These are phyloP conservation scores for Netta rufina DNA, from an alignment of 2,797 vertebrate genomes.

Conservation along the genomic window DNA sequence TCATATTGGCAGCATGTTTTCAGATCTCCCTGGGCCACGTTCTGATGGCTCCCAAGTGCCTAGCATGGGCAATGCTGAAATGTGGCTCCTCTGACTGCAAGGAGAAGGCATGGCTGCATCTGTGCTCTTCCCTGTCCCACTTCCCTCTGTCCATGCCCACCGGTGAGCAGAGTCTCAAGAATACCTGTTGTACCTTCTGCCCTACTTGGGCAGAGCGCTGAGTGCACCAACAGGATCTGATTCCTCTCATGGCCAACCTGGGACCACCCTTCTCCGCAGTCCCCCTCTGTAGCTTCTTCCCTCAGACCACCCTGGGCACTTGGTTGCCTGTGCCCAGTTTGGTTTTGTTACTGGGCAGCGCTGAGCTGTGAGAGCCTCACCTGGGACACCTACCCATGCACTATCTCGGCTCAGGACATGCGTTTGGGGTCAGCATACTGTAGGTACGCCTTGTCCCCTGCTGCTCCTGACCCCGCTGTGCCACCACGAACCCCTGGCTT, in stretches of 20 bases:
- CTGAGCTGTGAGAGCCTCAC: too few species aligned
- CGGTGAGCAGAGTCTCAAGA: background rate
- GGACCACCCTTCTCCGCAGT: too few species aligned
- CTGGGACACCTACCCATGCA: background rate
- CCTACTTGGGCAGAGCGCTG: background rate
- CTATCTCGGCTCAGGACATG: background rate
- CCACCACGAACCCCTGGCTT: rapidly evolving
- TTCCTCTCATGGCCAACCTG: background rate
- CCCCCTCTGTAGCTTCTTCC: background rate
- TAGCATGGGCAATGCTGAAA: rapidly evolving
- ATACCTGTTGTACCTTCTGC: background rate
- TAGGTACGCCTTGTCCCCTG: background rate
- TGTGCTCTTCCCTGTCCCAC: rapidly evolving
- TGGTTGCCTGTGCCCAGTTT: background rate
- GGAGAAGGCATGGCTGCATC: rapidly evolving
- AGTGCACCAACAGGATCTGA: background rate
- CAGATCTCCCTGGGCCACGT: background rate
- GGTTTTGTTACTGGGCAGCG: background rate
- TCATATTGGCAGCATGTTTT: background rate
- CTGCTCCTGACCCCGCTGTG: background rate
- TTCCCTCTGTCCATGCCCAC: background rate
- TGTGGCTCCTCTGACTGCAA: rapidly evolving
- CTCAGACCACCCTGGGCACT: background rate
- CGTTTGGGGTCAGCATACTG: background rate
- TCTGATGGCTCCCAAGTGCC: background rate